phyloP scores from a whole-genome alignment of 2,113 vertebrate species.

The Callopanchax toddi region DNA sequence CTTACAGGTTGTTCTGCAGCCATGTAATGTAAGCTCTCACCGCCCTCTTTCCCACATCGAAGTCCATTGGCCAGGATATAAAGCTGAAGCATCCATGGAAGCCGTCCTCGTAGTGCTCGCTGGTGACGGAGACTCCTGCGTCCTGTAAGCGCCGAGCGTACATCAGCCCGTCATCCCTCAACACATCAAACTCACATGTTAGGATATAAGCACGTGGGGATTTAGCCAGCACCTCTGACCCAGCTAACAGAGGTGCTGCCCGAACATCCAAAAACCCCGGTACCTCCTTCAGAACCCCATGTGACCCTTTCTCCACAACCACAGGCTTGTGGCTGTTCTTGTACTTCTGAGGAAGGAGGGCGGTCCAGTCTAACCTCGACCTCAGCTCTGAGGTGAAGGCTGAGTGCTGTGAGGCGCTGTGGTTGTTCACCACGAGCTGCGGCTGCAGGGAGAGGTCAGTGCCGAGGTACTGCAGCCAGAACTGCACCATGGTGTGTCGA shows the following conservation, averaged over 20 bases:
- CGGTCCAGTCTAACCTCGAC: constrained; percentile 85
- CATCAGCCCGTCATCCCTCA: constrained; percentile 93
- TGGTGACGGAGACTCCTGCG: constrained; percentile 85
- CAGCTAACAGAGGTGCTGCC: constrained; percentile 86
- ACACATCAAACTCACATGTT: constrained; percentile 90
- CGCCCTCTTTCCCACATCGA: constrained; percentile 83
- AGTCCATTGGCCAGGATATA: constrained; percentile 84
- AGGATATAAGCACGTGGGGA: constrained; percentile 89
- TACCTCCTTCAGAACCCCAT: constrained; percentile 73
- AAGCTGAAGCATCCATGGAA: constrained; percentile 93
- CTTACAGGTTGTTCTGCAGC: constrained; percentile 88
- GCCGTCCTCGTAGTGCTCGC: constrained; percentile 86
- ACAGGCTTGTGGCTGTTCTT: constrained; percentile 82
- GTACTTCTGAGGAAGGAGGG: constrained; percentile 80
- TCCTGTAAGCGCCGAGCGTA: constrained; percentile 86
- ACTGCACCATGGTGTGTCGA: constrained; percentile 81
- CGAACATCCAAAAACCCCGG: constrained; percentile 86
- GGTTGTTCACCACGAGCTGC: constrained; percentile 86
- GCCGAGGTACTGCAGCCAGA: constrained; percentile 91
- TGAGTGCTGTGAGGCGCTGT: constrained; percentile 82
- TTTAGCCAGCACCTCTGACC: constrained; percentile 77
- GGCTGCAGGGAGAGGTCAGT: constrained; percentile 76
- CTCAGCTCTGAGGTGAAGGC: constrained; percentile 71
- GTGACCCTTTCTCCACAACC: constrained; percentile 67
- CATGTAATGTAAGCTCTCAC: constrained; percentile 86